Base-by-base conservation (phyloP, 2,113 vertebrate genomes). In the Piaya cayana region DNA sequence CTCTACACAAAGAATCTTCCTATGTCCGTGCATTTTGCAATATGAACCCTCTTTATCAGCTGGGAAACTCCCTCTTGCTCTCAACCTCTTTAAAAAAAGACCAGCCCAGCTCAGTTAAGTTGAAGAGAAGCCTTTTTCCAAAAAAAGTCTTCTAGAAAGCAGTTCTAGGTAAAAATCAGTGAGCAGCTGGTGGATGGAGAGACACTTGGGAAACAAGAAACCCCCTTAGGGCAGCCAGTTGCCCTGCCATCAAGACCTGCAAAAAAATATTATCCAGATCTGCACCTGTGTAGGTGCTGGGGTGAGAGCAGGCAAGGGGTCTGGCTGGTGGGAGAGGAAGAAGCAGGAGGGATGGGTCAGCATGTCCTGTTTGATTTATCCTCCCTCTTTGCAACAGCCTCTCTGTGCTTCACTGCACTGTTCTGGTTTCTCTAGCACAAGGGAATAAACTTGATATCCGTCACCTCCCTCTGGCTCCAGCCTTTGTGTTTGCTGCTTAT, bases 351-450 rank as follows among this genome's bases (percentile, higher is more conserved):
- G 58, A 42, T 19, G 15, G 14, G 45, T 74, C n/a, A 86, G 50
- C 49, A 21, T 2, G 5, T 55, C 75, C 47, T 2, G 4, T 34
- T 30, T 86, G 25, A 49, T 53, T 92, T 62, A 52, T 63, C 39
- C 34, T 81, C 26, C 56, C 60, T 42, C 34, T 90, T 69, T 65
- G 42, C 81, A 80, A 49, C 53, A 91, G 90, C 91, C 79, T 92
- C 82, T 95, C 86, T 42, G 25, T 70, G 88, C 55, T 74, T 87
- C 81, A 9, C 27, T 79, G 90, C 86, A 79, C 90, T 47, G 80
- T 92, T 95, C 95, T 94, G 68, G 47, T 85, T 92, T 90, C 90
- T 96, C 92, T 95, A 94, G 69, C 50, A 62, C 67, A 88, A 68
- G 64, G 95, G 83, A 94, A 67, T 26, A 69, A 87, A 84, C 80